These are phyloP conservation scores for Homarus americanus DNA, from an alignment of 1,140 invertebrate genomes.

Conservation along the genomic window DNA sequence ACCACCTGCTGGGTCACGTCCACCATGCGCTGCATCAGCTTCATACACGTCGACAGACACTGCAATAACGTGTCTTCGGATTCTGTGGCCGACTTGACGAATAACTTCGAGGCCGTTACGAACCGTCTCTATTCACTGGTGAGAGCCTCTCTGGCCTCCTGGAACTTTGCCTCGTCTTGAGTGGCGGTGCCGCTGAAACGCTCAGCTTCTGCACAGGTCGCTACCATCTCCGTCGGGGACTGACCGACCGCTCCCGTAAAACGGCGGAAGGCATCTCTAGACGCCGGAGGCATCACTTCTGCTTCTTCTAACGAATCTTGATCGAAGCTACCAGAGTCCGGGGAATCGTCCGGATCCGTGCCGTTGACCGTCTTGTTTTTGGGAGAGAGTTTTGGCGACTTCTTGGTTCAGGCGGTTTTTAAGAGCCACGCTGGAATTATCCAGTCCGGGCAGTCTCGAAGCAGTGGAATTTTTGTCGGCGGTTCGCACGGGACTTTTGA, in stretches of 20 bases:
- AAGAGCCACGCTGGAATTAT: conserved; percentile 54
- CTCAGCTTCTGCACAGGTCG: conserved; percentile 84
- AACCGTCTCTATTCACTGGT: conserved; percentile 88
- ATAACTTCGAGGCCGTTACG: conserved; percentile 89
- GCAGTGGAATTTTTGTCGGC: conserved; percentile 68
- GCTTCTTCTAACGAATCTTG: conserved; percentile 76
- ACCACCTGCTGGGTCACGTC: conserved; percentile 85
- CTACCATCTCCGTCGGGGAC: conserved; percentile 82
- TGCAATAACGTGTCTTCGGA: conserved; percentile 81
- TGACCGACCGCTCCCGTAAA: conserved; percentile 59
- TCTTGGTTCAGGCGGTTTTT: conserved; percentile 69
- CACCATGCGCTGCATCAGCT: conserved; percentile 82
- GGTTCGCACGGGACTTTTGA: conserved; percentile 52
- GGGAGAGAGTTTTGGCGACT: conserved; percentile 69
- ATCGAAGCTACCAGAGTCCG: conserved; percentile 76
- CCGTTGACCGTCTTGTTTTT: conserved; percentile 55
- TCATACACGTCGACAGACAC: conserved; percentile 85
- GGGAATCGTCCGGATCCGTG: conserved; percentile 72
- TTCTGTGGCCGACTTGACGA: conserved; percentile 88
- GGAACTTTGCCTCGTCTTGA: conserved; percentile 86
- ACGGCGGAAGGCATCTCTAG: conserved; percentile 70
- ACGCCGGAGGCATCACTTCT: conserved; percentile 72
- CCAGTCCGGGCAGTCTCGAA: conserved; percentile 56
- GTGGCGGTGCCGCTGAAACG: conserved; percentile 84
- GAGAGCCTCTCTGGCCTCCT: conserved; percentile 87